Percentiles rank a stretch among this genome's conserved stretches.
Evolutionary conservation across 2,797 vertebrate species (phyloP).

Genomic region (Oreochromis mossambicus): DNA sequence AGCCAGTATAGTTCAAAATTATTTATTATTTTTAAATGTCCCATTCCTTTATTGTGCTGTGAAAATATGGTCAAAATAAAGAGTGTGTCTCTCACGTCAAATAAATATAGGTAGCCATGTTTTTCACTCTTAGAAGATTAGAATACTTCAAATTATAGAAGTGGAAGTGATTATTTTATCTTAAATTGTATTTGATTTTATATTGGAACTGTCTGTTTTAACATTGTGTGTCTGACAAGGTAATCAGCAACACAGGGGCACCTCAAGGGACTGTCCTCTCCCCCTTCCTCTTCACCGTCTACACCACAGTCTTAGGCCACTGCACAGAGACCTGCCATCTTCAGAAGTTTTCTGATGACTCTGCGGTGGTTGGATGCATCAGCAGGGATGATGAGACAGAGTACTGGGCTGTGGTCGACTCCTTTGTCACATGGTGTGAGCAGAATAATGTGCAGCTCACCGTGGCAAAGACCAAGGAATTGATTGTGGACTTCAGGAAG

Average conservation of each 20-base stretch:
- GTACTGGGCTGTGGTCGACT: not conserved
- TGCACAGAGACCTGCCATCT: not conserved
- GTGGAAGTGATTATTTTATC: not conserved
- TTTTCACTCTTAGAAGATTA: not conserved
- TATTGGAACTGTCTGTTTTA: not conserved
- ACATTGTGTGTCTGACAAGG: not conserved
- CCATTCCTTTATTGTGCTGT: not conserved
- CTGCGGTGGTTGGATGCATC: not conserved
- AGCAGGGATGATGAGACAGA: not conserved
- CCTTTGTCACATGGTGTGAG: not conserved
- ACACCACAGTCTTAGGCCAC: not conserved
- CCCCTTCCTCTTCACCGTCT: not conserved
- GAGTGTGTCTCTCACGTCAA: not conserved
- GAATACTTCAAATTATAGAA: not conserved
- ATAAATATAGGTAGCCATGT: not conserved
- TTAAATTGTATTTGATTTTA: not conserved
- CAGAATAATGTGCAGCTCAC: not conserved
- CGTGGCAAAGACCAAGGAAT: not conserved
- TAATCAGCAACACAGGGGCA: not conserved
- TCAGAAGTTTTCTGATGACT: not conserved
- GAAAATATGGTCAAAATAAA: not conserved
- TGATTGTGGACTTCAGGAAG: not conserved
- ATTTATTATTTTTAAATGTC: not conserved
- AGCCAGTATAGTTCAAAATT: not conserved
- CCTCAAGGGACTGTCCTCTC: not conserved